phyloP scores from a whole-genome alignment of 2,113 vertebrate genomes.

The Anser brachyrhynchus region DNA sequence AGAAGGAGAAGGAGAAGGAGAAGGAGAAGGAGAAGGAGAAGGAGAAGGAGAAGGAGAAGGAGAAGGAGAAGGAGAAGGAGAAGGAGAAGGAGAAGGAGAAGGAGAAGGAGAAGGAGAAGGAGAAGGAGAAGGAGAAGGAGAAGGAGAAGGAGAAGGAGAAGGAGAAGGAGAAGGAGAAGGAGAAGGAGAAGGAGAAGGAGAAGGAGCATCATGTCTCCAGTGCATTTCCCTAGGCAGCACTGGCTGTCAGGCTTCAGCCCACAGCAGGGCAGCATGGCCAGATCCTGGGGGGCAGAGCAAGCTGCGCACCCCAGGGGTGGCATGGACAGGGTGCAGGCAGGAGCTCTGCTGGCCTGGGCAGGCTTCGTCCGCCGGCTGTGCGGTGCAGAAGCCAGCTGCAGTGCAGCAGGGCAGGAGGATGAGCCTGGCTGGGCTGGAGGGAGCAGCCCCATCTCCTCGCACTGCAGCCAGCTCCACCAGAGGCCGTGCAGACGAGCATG shows the following conservation, averaged over 20 bases:
- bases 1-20: not conserved
- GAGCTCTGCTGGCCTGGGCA: not conserved
- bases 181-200: not conserved
- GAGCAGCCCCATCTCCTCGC: rapidly evolving
- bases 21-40: not conserved
- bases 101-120: no score
- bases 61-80: not conserved
- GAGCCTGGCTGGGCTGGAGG: not conserved
- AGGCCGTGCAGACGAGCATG: rapidly evolving
- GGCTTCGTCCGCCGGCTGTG: not conserved
- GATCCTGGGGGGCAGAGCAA: not conserved
- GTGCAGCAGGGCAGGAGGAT: rapidly evolving
- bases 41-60: not conserved
- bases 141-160: not conserved
- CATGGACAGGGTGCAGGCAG: rapidly evolving
- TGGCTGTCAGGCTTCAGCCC: not conserved
- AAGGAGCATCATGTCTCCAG: not conserved
- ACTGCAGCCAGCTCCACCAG: not conserved
- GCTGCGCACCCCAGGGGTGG: not conserved
- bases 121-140: not conserved
- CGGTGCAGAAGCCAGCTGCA: rapidly evolving
- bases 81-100: no score
- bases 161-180: not conserved
- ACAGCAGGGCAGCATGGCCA: not conserved
- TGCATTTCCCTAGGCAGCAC: not conserved